phyloP scores from a whole-genome alignment of 2,797 vertebrate genomes.

The Artibeus lituratus region DNA sequence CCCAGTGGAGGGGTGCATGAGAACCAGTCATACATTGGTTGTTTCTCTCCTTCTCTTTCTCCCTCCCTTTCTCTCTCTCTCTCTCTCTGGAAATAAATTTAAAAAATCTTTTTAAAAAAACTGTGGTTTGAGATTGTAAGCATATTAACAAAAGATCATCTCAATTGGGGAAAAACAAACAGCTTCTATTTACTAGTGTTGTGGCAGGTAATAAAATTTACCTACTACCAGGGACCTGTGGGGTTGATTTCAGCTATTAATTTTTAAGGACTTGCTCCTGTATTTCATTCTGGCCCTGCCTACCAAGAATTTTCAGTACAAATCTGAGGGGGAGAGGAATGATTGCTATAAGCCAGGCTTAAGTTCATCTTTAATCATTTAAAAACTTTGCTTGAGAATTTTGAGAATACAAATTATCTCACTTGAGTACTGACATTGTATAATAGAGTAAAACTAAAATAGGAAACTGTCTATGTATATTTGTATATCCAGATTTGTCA shows the following conservation, averaged over 20 bases:
- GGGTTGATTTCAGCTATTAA: slow-evolving; percentile 4
- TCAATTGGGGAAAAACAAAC: not conserved
- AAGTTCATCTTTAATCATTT: slow-evolving; percentile 42
- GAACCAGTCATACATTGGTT: too few species aligned
- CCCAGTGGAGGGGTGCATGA: too few species aligned
- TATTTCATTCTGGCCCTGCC: not conserved
- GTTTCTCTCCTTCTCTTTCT: too few species aligned
- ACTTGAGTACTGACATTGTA: not conserved
- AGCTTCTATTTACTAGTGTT: not conserved
- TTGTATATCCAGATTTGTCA: not conserved
- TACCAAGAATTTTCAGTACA: not conserved
- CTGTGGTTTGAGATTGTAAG: not conserved
- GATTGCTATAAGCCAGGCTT: slow-evolving; percentile 38
- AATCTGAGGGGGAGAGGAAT: not conserved
- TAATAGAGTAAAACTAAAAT: not conserved
- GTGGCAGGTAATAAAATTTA: not conserved
- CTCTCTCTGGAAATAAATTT: too few species aligned
- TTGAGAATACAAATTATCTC: slow-evolving; percentile 19
- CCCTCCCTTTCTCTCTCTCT: too few species aligned
- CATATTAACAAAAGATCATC: not conserved
- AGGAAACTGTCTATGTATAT: not conserved
- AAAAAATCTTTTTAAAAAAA: too few species aligned
- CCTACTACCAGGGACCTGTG: not conserved
- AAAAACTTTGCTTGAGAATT: slow-evolving; percentile 40
- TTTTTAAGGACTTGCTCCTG: slow-evolving; percentile 32